Conservation (phyloP, 2,888 invertebrate species). For the Branchipolynoe longqiensis region DNA sequence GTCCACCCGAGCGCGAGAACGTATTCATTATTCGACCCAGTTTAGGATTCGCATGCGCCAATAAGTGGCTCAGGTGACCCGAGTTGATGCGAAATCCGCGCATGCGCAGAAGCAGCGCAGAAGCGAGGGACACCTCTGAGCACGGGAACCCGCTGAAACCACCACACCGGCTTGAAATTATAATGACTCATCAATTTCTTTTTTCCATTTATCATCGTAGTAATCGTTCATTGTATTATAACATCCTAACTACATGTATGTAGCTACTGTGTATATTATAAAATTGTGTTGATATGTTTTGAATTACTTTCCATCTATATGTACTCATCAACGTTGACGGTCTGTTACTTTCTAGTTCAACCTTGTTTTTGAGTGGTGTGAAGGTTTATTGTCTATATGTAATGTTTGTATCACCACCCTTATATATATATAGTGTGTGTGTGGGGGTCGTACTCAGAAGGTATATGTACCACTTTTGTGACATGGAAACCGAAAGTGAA, state of each 20-base stretch:
- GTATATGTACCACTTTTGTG: too few species aligned
- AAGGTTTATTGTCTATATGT: not conserved
- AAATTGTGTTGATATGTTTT: not conserved
- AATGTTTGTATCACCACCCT: too few species aligned
- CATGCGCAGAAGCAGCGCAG: too few species aligned
- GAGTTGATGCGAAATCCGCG: too few species aligned
- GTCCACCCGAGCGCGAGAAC: too few species aligned
- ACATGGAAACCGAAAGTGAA: too few species aligned
- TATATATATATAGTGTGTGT: too few species aligned
- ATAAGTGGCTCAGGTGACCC: too few species aligned
- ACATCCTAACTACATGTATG: not conserved
- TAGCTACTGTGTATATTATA: not conserved
- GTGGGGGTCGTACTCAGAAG: too few species aligned
- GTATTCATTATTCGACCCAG: not conserved
- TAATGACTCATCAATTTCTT: not conserved
- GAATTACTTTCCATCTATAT: not conserved
- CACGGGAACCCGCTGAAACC: too few species aligned
- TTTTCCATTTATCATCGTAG: not conserved
- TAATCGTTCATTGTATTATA: conserved; percentile 2
- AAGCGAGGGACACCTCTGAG: too few species aligned
- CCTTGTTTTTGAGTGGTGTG: not conserved
- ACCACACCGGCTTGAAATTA: not conserved
- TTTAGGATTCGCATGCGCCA: not conserved
- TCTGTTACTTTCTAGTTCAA: not conserved
- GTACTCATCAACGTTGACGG: too few species aligned